A percentile compares a stretch with the other conserved stretches of the same genome.
Evolutionary conservation across 2,888 invertebrate genomes (phyloP).

Genomic region (Archaeoteleia sp.): DNA sequence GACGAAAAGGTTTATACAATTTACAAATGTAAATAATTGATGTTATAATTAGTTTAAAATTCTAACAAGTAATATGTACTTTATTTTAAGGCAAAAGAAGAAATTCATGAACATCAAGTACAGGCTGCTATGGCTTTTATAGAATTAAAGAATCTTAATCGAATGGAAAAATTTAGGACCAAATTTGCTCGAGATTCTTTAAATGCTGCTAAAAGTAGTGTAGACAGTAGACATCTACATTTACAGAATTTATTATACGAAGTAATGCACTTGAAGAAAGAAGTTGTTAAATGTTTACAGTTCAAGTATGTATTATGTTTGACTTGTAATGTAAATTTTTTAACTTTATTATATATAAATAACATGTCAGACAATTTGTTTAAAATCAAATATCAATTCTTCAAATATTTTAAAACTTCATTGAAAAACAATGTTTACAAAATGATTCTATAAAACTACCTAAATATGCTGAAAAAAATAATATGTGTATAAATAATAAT

Average conservation of each 20-base stretch:
- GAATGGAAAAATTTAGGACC: constrained; percentile 91
- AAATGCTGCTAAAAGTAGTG: constrained; percentile 88
- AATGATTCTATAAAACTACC: too few relatives aligned
- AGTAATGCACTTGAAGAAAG: constrained; percentile 93
- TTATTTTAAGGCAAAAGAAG: constrained; percentile 77
- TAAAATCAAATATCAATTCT: too few relatives aligned
- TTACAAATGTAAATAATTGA: too few relatives aligned
- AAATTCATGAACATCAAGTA: constrained; percentile 81
- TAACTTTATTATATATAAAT: too few relatives aligned
- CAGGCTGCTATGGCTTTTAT: constrained; percentile 86
- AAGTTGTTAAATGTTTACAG: constrained; percentile 95
- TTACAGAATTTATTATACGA: constrained; percentile 96
- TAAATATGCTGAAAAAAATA: too few relatives aligned
- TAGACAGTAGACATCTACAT: constrained; percentile 92
- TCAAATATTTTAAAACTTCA: too few relatives aligned
- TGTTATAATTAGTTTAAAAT: too few relatives aligned
- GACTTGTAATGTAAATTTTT: too few relatives aligned
- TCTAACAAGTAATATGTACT: too few relatives aligned
- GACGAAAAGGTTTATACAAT: constrained; percentile 76
- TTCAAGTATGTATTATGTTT: constrained; percentile 82
- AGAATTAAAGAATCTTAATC: constrained; percentile 91
- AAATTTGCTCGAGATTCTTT: constrained; percentile 88
- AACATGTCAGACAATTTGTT: too few relatives aligned
- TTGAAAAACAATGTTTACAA: too few relatives aligned
- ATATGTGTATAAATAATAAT: too few relatives aligned